Percentiles rank a stretch among this genome's conserved stretches.
Conservation (phyloP, 2,888 invertebrate genomes). For the Tetropium fuscum region DNA sequence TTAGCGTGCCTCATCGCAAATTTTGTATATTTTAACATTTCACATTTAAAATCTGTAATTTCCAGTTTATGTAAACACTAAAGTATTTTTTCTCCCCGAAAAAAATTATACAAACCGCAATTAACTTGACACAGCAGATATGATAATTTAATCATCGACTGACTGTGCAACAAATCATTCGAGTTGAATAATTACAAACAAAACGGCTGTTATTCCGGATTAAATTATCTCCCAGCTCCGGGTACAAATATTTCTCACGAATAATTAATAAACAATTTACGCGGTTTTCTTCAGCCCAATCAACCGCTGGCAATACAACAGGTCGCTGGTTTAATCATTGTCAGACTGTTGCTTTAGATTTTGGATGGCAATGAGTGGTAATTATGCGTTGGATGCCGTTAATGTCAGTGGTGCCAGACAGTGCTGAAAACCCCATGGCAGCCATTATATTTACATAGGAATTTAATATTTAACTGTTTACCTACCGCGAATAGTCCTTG, state of each 20-base stretch:
- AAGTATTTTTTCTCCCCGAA: too few species aligned
- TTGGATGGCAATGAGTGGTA: constrained; percentile 3
- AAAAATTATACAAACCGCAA: too few species aligned
- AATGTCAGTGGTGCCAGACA: not conserved
- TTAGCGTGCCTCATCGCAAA: too few species aligned
- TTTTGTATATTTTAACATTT: too few species aligned
- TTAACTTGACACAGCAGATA: too few species aligned
- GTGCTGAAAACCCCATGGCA: constrained; percentile 1
- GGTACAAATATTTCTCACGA: not conserved
- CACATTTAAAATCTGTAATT: too few species aligned
- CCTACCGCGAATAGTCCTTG: constrained; percentile 36
- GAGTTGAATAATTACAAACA: too few species aligned
- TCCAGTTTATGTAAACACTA: too few species aligned
- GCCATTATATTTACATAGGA: constrained; percentile 4
- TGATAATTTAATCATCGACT: too few species aligned
- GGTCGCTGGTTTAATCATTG: not conserved
- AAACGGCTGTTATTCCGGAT: not conserved
- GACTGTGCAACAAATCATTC: too few species aligned
- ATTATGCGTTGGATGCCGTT: constrained; percentile 10
- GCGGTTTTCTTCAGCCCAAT: not conserved
- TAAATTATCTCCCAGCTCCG: not conserved
- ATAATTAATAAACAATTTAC: constrained; percentile 4
- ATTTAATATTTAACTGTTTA: constrained; percentile 15
- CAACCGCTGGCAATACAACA: constrained; percentile 3
- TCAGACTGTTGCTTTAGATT: constrained; percentile 6